Evolutionary conservation across 1,140 invertebrate species (phyloP).

Genomic region (Yoshiicerus persimilis): DNA sequence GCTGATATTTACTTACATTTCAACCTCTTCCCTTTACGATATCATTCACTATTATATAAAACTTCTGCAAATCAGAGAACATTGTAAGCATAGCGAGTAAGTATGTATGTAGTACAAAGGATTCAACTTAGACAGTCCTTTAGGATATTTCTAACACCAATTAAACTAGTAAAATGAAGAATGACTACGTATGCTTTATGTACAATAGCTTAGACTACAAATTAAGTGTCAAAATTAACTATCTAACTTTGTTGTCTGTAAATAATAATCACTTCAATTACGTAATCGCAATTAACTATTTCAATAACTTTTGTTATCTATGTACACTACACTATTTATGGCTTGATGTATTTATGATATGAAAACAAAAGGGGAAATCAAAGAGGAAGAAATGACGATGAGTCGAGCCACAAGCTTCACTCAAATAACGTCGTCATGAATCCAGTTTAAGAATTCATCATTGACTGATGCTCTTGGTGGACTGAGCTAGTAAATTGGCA

Average conservation of each 20-base stretch:
- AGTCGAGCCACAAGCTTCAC: constrained; percentile 6
- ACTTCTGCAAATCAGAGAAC: neutral
- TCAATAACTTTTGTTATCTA: neutral
- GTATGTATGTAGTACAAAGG: neutral
- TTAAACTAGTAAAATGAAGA: neutral
- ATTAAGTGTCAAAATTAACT: neutral
- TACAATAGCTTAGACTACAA: neutral
- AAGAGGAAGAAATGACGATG: neutral
- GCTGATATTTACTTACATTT: constrained; percentile 14
- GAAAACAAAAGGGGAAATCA: neutral
- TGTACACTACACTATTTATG: neutral
- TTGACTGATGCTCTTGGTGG: neutral
- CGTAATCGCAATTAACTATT: neutral
- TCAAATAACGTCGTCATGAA: constrained; percentile 21
- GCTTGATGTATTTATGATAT: neutral
- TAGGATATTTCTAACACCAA: neutral
- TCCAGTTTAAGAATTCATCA: constrained; percentile 27
- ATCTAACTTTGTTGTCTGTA: neutral
- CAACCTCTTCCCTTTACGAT: neutral
- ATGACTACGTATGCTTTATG: neutral
- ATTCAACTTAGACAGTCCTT: neutral
- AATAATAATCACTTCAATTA: neutral
- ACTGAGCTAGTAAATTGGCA: constrained; percentile 40
- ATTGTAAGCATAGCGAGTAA: neutral
- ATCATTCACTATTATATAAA: neutral